Conservation (phyloP, 2,113 vertebrate genomes). For the Pelmatolapia mariae region DNA sequence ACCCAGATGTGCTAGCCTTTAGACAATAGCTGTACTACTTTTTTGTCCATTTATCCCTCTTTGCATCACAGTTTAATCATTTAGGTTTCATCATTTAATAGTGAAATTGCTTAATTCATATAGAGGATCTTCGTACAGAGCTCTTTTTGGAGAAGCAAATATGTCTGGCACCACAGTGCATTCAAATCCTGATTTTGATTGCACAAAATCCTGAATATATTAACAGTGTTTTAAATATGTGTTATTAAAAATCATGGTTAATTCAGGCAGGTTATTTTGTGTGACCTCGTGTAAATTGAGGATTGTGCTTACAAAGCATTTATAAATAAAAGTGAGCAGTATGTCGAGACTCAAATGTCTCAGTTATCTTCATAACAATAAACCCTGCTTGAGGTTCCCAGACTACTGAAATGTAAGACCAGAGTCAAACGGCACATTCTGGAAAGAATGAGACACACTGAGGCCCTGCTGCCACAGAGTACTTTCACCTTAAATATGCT, state of each 20-base stretch:
- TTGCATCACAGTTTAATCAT: neutral
- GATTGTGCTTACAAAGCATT: neutral
- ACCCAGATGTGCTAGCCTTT: neutral
- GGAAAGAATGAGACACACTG: neutral
- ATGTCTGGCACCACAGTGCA: neutral
- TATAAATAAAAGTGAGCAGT: neutral
- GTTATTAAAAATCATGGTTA: neutral
- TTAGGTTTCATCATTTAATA: neutral
- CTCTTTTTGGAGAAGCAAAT: neutral
- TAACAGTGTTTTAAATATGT: neutral
- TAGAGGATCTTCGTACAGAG: neutral
- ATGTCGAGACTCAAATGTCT: neutral
- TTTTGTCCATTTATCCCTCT: neutral
- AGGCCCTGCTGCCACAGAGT: neutral
- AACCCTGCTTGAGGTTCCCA: neutral
- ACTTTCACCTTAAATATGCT: neutral
- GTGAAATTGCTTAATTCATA: neutral
- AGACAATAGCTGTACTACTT: neutral
- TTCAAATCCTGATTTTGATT: neutral
- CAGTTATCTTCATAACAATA: neutral
- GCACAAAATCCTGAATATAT: neutral
- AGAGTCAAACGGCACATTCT: neutral
- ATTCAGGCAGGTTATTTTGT: neutral
- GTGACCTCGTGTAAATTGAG: neutral
- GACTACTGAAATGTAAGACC: neutral